Evolutionary conservation across 1,140 invertebrate genomes (phyloP).

Genomic region (Drosophila obscura): DNA sequence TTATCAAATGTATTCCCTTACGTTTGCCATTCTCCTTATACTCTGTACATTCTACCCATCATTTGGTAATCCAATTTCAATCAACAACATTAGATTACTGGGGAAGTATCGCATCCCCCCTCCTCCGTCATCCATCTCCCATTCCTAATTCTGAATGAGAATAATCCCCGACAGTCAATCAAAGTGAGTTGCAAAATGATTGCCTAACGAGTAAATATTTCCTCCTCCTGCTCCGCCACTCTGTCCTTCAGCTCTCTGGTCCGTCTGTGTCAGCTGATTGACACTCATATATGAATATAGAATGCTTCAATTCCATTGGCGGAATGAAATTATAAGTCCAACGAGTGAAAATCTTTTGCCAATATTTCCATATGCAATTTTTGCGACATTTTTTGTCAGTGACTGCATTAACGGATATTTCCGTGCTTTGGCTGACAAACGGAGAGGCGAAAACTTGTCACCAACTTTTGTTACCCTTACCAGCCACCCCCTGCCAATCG

Average conservation of each 20-base stretch:
- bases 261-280: constrained; percentile 37
- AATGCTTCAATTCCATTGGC: constrained; percentile 40
- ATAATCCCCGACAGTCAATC: constrained; percentile 39
- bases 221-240: neutral
- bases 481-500: neutral
- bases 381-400: constrained; percentile 41
- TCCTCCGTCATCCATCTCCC: too few relatives aligned
- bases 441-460: constrained; percentile 6
- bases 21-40: constrained; percentile 12
- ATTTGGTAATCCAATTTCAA: constrained; percentile 42
- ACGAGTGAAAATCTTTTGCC: constrained; percentile 43
- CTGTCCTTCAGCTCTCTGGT: neutral
- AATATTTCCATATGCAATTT: constrained; percentile 59
- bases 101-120: too few relatives aligned
- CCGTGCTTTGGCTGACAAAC: too few relatives aligned
- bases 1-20: too few relatives aligned
- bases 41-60: too few relatives aligned
- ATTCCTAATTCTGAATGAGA: neutral
- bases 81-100: constrained; percentile 12
- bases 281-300: constrained; percentile 66
- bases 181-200: constrained; percentile 26
- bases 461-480: constrained; percentile 14
- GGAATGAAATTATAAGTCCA: constrained; percentile 53
- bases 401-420: constrained; percentile 1
- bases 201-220: constrained; percentile 21